A percentile compares a stretch with the other conserved stretches of the same genome.
Evolutionary conservation across 2,888 invertebrate species (phyloP).

Genomic region (Agriopis marginaria): DNA sequence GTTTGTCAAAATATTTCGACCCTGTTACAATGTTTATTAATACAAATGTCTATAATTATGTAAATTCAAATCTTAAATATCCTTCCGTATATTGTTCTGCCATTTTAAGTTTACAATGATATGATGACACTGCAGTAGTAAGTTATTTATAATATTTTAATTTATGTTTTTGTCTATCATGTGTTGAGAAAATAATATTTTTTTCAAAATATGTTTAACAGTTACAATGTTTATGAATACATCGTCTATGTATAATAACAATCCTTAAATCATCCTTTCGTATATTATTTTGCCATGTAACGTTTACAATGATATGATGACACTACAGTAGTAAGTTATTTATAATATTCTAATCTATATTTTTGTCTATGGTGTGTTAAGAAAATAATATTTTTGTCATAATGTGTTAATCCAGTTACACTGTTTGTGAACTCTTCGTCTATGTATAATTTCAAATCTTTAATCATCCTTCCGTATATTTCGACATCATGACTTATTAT

Average conservation of each 20-base stretch:
- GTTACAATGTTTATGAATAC: not conserved
- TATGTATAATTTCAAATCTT: too few relatives aligned
- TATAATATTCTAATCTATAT: constrained; percentile 20
- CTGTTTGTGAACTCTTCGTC: too few relatives aligned
- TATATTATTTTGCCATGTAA: constrained; percentile 5
- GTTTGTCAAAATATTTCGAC: constrained; percentile 10
- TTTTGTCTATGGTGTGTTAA: too few relatives aligned
- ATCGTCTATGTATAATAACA: not conserved
- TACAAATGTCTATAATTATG: not conserved
- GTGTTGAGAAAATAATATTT: constrained; percentile 7
- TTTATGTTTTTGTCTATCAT: constrained; percentile 26
- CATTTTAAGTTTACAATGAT: constrained; percentile 11
- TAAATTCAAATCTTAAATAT: constrained; percentile 1
- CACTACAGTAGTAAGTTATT: constrained; percentile 24
- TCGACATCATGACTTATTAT: too few relatives aligned
- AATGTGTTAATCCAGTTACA: too few relatives aligned
- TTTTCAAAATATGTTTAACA: constrained; percentile 4
- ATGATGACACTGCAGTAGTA: constrained; percentile 2
- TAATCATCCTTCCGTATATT: too few relatives aligned
- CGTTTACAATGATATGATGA: constrained; percentile 4
- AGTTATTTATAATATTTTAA: constrained; percentile 29
- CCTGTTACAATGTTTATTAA: not conserved
- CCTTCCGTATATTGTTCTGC: not conserved
- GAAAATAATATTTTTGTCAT: too few relatives aligned
- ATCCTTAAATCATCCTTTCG: not conserved